Conservation (phyloP, 2,888 invertebrate species). For the Epistrophella euchroma region DNA sequence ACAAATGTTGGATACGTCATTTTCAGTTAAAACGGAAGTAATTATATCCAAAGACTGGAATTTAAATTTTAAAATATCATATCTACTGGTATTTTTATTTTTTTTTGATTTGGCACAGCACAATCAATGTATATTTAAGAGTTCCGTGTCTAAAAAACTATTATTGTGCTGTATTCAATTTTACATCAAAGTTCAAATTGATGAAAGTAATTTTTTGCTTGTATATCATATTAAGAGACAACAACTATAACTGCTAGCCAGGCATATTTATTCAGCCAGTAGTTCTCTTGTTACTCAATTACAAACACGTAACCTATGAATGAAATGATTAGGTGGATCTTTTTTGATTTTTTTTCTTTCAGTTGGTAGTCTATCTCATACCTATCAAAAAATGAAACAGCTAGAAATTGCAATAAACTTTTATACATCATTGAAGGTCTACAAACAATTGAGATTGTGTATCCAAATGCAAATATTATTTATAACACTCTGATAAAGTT, state of each 20-base stretch:
- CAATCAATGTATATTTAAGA: not conserved
- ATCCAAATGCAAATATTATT: not conserved
- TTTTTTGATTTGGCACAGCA: too few species aligned
- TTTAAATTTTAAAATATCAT: too few species aligned
- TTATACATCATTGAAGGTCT: not conserved
- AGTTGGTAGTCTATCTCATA: not conserved
- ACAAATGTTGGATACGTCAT: too few species aligned
- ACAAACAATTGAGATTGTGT: not conserved
- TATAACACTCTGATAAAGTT: not conserved
- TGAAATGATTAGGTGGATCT: not conserved
- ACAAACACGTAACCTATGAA: constrained; percentile 55
- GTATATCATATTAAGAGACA: not conserved
- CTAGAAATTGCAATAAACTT: not conserved
- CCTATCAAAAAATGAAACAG: not conserved
- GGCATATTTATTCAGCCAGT: not conserved
- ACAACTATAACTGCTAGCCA: not conserved
- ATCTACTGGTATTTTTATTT: too few species aligned
- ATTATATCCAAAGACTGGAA: too few species aligned
- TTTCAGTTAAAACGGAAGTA: too few species aligned
- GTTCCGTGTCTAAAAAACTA: not conserved
- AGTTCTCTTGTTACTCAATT: constrained; percentile 43
- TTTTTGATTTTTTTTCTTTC: not conserved
- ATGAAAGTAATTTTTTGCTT: constrained; percentile 48
- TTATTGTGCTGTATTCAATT: constrained; percentile 35
- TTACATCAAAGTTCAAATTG: constrained; percentile 64